Percentiles rank a stretch among this genome's conserved stretches.
Conservation (phyloP, 2,888 invertebrate genomes). For the Drosophila rubida region DNA sequence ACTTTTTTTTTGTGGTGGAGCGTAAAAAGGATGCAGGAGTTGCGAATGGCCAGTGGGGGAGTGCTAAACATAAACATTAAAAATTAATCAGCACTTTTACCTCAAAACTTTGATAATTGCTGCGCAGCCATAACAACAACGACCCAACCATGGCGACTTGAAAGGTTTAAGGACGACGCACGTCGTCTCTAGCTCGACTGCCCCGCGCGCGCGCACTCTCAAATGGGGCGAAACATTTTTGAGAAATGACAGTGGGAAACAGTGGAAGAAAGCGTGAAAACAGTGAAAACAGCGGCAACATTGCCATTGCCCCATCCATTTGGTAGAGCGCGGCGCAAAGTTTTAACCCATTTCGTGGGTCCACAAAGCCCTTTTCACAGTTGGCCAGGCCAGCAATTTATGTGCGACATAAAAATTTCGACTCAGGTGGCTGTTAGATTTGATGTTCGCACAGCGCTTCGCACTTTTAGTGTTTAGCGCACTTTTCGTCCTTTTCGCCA, state of each 20-base stretch:
- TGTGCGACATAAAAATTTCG: conserved; percentile 71
- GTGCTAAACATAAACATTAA: conserved; percentile 76
- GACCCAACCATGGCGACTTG: conserved; percentile 25
- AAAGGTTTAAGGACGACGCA: conserved; percentile 54
- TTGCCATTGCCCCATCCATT: not conserved
- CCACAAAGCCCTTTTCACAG: conserved; percentile 41
- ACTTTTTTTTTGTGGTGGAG: conserved; percentile 41
- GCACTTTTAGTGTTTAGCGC: conserved; percentile 35
- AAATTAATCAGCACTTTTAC: conserved; percentile 81
- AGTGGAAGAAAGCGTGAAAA: conserved; percentile 1
- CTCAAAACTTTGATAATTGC: conserved; percentile 76
- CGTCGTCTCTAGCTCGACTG: conserved; percentile 8
- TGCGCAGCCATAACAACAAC: conserved; percentile 33
- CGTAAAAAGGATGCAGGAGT: not conserved
- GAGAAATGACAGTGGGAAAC: conserved; percentile 61
- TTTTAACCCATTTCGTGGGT: conserved; percentile 61
- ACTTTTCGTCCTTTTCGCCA: conserved; percentile 19
- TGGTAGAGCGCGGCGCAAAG: conserved; percentile 49
- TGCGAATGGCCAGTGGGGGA: conserved; percentile 17
- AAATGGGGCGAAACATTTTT: conserved; percentile 42
- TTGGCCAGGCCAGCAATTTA: conserved; percentile 56
- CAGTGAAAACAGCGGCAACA: not conserved
- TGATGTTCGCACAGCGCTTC: conserved; percentile 45
- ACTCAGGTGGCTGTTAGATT: conserved; percentile 72
- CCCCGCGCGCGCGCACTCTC: too few relatives aligned